Base-by-base conservation (phyloP, 2,888 invertebrate genomes). In the Leptothorax acervorum region DNA sequence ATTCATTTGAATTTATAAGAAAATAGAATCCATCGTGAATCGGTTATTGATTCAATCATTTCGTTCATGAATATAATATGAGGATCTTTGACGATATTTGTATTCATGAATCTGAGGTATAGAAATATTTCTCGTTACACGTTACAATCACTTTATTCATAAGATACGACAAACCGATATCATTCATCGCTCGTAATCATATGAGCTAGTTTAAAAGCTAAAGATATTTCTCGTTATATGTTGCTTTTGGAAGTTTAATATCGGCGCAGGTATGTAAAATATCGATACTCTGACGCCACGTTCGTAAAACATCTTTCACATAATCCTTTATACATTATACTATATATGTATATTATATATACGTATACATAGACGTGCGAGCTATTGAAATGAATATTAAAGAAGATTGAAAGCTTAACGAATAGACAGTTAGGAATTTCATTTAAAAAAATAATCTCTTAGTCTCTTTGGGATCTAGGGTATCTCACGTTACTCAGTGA, bases 381-480 rank as follows among this genome's bases (percentile, higher is more conserved):
- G 57, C 60, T 8, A 73, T 28, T 73, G 35, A 73, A 73, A 73
- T 73, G 3, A 62, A 63, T 76, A 76, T 65, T 42, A 53, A 60
- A 81, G 71, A 28, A 71, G 48, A 79, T 81, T 73, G 70, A 15
- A 73, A 73, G 48, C 60, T 62, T 39, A 71, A 65, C 73, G 73
- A 79, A 71, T 18, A 70, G 57, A 79, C 18, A 71, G 23, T 48
- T 48, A 81, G 8, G n/a, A 71, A 60, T 51, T 60, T 6, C 4
- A 71, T 71, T 71, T 79, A 1, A 48, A 81, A 70, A 73, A 73
- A 62, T 81, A 81, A 81, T 81, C 60, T 60, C 12, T 79, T 57
- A 79, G 57, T 60, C 48, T 60, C 35, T 35, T 57, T 12, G 4
- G 35, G 1, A 23, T 23, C 2, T 35, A 48, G 4, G 4, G 48